Percentiles rank a stretch among this genome's conserved stretches.
Conservation (phyloP, 2,888 invertebrate species). For the Caenorhabditis sulstoni region DNA sequence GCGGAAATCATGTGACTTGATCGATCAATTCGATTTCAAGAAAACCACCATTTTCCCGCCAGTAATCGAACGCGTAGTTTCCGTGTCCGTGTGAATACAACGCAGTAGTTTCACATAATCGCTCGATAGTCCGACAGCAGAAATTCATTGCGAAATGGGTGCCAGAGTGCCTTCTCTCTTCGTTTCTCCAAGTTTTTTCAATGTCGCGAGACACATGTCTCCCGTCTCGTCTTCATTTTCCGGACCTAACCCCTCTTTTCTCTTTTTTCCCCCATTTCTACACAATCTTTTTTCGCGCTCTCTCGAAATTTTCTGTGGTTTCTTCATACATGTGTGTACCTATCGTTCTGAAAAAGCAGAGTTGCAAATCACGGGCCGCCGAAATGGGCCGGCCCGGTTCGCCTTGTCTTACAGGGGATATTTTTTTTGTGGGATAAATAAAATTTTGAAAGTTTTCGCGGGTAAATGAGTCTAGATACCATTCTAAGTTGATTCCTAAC, state of each 20-base stretch:
- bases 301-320: slow-evolving; percentile 2
- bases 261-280: slow-evolving; percentile 10
- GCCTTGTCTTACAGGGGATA: too few species aligned
- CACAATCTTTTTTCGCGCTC: slow-evolving; percentile 2
- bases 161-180: slow-evolving; percentile 23
- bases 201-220: slow-evolving; percentile 45
- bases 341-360: slow-evolving; percentile 39
- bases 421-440: too few species aligned
- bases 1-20: background rate
- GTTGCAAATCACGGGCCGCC: too few species aligned
- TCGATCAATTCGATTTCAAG: background rate
- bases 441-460: too few species aligned
- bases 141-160: slow-evolving; percentile 47
- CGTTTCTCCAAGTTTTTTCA: slow-evolving; percentile 28
- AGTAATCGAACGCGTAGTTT: too few species aligned
- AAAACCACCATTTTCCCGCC: too few species aligned
- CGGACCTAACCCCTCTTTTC: slow-evolving; percentile 29
- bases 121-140: slow-evolving; percentile 31
- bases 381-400: too few species aligned
- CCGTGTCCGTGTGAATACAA: too few species aligned
- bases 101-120: slow-evolving; percentile 33
- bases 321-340: slow-evolving; percentile 10
- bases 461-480: too few species aligned
- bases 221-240: slow-evolving; percentile 40
- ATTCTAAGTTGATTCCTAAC: too few species aligned